phyloP scores from a whole-genome alignment of 2,113 vertebrate species.

The Malurus cyaneus region DNA sequence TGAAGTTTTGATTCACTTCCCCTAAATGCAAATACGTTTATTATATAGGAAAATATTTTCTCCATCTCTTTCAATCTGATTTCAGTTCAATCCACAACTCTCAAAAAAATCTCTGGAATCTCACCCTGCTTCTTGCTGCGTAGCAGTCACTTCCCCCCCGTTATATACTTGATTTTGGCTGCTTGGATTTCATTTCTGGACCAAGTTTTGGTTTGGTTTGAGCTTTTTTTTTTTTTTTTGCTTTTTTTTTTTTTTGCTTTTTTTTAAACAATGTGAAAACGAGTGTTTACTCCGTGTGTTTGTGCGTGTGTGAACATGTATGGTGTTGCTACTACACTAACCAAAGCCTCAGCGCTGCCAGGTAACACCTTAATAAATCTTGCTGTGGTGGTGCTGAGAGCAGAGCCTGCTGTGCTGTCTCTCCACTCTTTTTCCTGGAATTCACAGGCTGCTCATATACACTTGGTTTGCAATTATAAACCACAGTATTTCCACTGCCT shows the following conservation, averaged over 20 bases:
- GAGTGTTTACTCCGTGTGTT: constrained; percentile 26
- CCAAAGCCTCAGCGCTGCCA: constrained; percentile 18
- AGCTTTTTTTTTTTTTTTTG: background rate
- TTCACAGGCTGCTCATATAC: background rate
- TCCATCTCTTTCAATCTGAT: background rate
- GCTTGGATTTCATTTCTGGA: constrained; percentile 62
- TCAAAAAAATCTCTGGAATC: background rate
- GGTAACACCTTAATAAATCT: background rate
- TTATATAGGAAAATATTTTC: constrained; percentile 3
- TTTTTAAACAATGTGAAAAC: constrained; percentile 2
- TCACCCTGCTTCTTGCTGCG: background rate
- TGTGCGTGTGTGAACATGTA: constrained; percentile 41
- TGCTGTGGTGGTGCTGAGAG: background rate
- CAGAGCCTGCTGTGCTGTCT: constrained; percentile 25
- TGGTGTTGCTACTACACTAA: constrained; percentile 49
- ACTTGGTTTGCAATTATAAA: background rate
- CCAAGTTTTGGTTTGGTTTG: constrained; percentile 61
- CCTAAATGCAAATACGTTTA: background rate
- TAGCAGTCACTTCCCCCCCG: background rate
- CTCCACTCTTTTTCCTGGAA: constrained; percentile 9
- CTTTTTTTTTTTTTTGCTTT: too few species aligned
- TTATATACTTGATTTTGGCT: constrained; percentile 33
- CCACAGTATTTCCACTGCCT: background rate
- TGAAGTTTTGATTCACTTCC: background rate
- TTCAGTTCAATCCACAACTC: background rate